A percentile compares a stretch with the other conserved stretches of the same genome.
Evolutionary conservation across 2,888 invertebrate genomes (phyloP).

Genomic region (Melieria crassipennis): DNA sequence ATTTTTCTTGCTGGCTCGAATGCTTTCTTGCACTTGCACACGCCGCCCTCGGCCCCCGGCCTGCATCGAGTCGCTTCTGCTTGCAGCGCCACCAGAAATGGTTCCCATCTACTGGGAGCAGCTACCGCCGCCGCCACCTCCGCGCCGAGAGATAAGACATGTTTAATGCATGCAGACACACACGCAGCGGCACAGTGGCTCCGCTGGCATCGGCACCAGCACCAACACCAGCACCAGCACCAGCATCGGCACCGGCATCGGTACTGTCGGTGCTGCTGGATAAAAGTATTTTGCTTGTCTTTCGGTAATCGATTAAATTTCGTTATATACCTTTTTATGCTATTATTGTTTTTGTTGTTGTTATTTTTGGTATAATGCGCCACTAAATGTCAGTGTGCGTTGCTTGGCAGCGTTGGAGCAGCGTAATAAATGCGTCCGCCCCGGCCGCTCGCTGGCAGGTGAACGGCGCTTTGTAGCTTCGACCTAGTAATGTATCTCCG

Average conservation of each 20-base stretch:
- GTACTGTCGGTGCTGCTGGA: too few relatives aligned
- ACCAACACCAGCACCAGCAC: too few relatives aligned
- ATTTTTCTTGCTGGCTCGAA: too few relatives aligned
- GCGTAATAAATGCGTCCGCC: too few relatives aligned
- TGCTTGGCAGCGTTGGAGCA: slow-evolving; percentile 9
- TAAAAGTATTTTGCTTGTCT: not conserved
- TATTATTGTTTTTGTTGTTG: not conserved
- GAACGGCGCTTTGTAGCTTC: slow-evolving; percentile 28
- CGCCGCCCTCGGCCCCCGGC: too few relatives aligned
- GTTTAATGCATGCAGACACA: slow-evolving; percentile 55
- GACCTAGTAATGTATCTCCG: slow-evolving; percentile 55
- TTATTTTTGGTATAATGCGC: slow-evolving; percentile 41
- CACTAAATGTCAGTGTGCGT: slow-evolving; percentile 29
- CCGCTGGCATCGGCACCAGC: too few relatives aligned
- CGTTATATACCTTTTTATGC: slow-evolving; percentile 27
- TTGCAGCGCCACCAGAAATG: too few relatives aligned
- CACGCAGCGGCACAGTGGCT: slow-evolving; percentile 33
- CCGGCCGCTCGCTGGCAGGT: not conserved
- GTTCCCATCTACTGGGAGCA: not conserved
- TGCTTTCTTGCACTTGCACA: too few relatives aligned
- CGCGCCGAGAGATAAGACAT: slow-evolving; percentile 54
- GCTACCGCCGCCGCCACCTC: not conserved
- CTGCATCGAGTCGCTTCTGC: too few relatives aligned
- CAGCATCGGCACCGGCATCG: too few relatives aligned
- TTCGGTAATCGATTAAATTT: slow-evolving; percentile 56